A percentile compares a stretch with the other conserved stretches of the same genome.
Evolutionary conservation across 2,113 vertebrate species (phyloP).

Genomic region (Pangasianodon gigas): DNA sequence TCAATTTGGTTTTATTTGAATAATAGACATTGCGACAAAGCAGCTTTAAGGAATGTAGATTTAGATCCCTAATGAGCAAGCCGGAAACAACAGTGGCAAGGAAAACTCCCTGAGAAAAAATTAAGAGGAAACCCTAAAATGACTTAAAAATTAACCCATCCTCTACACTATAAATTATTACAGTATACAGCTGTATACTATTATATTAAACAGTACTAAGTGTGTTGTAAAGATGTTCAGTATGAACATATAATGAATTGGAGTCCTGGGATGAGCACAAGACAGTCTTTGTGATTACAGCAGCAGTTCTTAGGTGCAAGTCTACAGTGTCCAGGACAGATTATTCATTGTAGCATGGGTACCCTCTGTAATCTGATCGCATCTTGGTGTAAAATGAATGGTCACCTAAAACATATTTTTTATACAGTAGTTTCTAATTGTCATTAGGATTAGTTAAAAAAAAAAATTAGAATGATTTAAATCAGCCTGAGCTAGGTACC

Average conservation of each 20-base stretch:
- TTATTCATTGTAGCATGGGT: not conserved
- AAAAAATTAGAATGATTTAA: not conserved
- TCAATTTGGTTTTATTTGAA: too few species aligned
- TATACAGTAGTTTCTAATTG: not conserved
- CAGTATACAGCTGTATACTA: not conserved
- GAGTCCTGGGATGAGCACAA: not conserved
- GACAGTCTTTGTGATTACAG: not conserved
- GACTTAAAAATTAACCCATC: not conserved
- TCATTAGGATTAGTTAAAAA: not conserved
- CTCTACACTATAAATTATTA: not conserved
- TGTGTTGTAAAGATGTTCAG: not conserved
- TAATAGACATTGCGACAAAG: too few species aligned
- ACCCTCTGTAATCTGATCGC: not conserved
- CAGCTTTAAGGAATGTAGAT: too few species aligned
- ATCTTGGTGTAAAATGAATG: not conserved
- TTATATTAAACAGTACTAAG: not conserved
- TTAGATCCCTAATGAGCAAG: too few species aligned
- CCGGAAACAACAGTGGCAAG: too few species aligned
- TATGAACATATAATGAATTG: not conserved
- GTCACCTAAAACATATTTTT: not conserved
- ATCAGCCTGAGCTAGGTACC: not conserved
- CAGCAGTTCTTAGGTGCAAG: not conserved
- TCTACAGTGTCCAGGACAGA: not conserved
- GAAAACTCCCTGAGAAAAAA: not conserved
- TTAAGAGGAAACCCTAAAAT: not conserved